Conservation (phyloP, 2,888 invertebrate species). For the Tromatobia lineatoria region DNA sequence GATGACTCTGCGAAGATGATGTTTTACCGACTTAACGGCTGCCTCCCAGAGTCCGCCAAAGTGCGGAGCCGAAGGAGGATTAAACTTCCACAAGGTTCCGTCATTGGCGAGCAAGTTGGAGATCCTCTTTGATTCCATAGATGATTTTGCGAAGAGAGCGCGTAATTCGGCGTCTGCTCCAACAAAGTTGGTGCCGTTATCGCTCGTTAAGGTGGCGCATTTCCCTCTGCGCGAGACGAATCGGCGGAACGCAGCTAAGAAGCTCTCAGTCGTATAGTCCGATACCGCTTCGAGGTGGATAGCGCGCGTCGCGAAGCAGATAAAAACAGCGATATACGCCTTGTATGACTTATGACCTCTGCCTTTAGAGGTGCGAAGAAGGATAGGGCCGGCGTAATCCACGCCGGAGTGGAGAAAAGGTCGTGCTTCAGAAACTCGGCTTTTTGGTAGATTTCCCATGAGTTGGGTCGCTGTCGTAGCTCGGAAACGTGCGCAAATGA, state of each 20-base stretch:
- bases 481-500: too few species aligned
- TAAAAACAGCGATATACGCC: constrained; percentile 32
- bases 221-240: constrained; percentile 23
- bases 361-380: constrained; percentile 36
- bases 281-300: too few species aligned
- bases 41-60: constrained; percentile 78
- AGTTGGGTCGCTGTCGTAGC: too few species aligned
- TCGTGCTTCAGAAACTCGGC: too few species aligned
- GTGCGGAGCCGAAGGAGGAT: constrained; percentile 73
- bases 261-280: too few species aligned
- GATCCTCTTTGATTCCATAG: constrained; percentile 14
- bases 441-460: too few species aligned
- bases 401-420: too few species aligned
- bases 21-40: too few species aligned
- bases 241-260: constrained; percentile 32
- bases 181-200: constrained; percentile 60
- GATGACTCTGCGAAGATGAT: too few species aligned
- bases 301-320: too few species aligned
- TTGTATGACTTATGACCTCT: constrained; percentile 45
- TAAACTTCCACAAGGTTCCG: constrained; percentile 74
- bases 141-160: too few species aligned
- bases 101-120: constrained; percentile 40
- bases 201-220: constrained; percentile 25
- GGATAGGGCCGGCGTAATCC: constrained; percentile 51
- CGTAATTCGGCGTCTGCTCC: too few species aligned